A percentile compares a stretch with the other conserved stretches of the same genome.
These are phyloP conservation scores for Hephaestus fuliginosus DNA, from an alignment of 2,797 vertebrate species.

Conservation along the genomic window DNA sequence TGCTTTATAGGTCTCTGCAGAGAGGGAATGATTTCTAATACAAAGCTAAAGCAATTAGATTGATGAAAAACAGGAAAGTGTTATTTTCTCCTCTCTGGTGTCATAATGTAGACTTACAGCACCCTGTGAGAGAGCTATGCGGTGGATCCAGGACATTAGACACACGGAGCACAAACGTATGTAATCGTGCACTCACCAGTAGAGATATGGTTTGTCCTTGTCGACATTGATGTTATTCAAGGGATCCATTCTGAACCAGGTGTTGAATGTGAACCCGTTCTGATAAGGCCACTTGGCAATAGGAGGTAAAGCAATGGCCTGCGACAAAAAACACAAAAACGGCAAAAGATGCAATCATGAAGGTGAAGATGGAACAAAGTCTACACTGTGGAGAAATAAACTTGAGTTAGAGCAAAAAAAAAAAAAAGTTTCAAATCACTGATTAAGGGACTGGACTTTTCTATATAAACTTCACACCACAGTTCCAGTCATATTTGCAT, in stretches of 20 bases:
- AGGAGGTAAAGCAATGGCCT: slow-evolving; percentile 99
- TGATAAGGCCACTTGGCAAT: slow-evolving; percentile 99
- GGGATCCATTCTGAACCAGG: slow-evolving; percentile 99
- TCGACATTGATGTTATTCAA: slow-evolving; percentile 97
- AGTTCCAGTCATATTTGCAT: slow-evolving; percentile 17
- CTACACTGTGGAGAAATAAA: neutral
- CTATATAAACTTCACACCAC: neutral
- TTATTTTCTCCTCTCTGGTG: slow-evolving; percentile 31
- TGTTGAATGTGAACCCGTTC: slow-evolving; percentile 98
- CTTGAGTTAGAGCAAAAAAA: neutral
- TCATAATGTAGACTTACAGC: slow-evolving; percentile 10
- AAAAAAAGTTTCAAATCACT: neutral
- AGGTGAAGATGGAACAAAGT: neutral
- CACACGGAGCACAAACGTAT: slow-evolving; percentile 20
- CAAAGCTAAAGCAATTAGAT: slow-evolving; percentile 43
- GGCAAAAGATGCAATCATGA: slow-evolving; percentile 3
- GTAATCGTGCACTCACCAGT: slow-evolving; percentile 89
- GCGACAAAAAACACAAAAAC: slow-evolving; percentile 16
- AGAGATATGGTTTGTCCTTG: slow-evolving; percentile 99
- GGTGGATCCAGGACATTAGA: neutral
- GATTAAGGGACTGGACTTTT: too few species aligned
- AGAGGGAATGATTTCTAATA: slow-evolving; percentile 33
- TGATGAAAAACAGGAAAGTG: slow-evolving; percentile 51
- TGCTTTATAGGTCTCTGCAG: slow-evolving; percentile 37
- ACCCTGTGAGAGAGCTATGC: neutral